Evolutionary conservation across 1,140 invertebrate genomes (phyloP).

Genomic region (Lepidotrigona ventralis): DNA sequence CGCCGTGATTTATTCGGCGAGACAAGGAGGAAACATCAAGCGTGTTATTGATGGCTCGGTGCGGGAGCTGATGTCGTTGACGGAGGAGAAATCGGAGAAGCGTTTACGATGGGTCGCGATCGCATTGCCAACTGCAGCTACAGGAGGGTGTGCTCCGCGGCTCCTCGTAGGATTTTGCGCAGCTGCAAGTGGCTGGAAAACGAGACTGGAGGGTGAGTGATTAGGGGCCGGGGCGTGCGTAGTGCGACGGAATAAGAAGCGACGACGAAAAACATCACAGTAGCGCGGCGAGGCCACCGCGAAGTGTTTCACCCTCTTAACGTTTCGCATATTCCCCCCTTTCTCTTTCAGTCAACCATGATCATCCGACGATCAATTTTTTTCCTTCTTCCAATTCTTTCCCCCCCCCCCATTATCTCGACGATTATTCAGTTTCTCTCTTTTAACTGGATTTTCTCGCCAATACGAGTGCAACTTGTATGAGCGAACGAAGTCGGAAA

Average conservation of each 20-base stretch:
- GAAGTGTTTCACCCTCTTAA: constrained; percentile 27
- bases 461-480: too few relatives aligned
- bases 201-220: constrained; percentile 2
- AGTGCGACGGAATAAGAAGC: constrained; percentile 12
- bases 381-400: neutral
- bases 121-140: constrained; percentile 59
- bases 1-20: neutral
- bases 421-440: too few relatives aligned
- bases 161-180: constrained; percentile 57
- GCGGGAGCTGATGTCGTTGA: too few relatives aligned
- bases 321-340: neutral
- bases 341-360: neutral
- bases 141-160: constrained; percentile 61
- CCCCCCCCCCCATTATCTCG: too few relatives aligned
- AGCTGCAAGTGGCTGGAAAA: constrained; percentile 52
- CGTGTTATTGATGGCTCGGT: neutral
- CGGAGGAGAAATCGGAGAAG: neutral
- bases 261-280: constrained; percentile 24
- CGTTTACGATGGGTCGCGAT: constrained; percentile 31
- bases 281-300: constrained; percentile 27
- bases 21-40: neutral
- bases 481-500: too few relatives aligned
- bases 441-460: too few relatives aligned
- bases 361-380: neutral
- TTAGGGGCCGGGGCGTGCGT: neutral